phyloP scores from a whole-genome alignment of 2,113 vertebrate genomes.

The Dascyllus trimaculatus region DNA sequence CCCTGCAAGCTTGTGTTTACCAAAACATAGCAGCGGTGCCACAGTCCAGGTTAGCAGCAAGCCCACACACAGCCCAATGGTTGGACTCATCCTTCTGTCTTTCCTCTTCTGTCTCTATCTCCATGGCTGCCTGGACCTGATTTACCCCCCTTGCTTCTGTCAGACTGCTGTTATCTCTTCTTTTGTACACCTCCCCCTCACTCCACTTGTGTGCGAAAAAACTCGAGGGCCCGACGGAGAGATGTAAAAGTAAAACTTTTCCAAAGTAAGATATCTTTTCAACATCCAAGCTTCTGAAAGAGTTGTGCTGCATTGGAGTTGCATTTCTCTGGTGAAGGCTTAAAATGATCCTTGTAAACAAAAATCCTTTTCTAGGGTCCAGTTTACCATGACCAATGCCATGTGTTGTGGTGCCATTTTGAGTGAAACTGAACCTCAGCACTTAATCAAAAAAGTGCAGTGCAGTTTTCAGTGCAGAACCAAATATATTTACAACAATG shows the following conservation, averaged over 20 bases:
- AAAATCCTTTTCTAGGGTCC: conserved; percentile 1
- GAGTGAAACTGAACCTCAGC: neutral
- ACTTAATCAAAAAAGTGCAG: conserved; percentile 3
- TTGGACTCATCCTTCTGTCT: conserved; percentile 47
- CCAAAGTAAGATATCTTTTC: conserved; percentile 44
- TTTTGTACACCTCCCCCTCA: conserved; percentile 50
- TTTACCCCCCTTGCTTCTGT: conserved; percentile 65
- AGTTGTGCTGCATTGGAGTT: neutral
- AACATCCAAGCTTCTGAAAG: conserved; percentile 36
- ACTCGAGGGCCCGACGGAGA: conserved; percentile 33
- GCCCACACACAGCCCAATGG: conserved; percentile 29
- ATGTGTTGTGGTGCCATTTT: conserved; percentile 18
- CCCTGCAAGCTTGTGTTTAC: conserved; percentile 28
- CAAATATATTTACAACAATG: conserved; percentile 6
- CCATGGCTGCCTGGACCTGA: conserved; percentile 40
- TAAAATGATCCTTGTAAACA: conserved; percentile 14
- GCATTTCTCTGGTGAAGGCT: conserved; percentile 15
- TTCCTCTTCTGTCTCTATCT: conserved; percentile 35
- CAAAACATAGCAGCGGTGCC: conserved; percentile 21
- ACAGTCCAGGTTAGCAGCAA: conserved; percentile 34
- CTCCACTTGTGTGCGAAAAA: conserved; percentile 52
- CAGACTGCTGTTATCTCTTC: conserved; percentile 60
- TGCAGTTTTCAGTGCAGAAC: neutral
- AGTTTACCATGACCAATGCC: conserved; percentile 2
- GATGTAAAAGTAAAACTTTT: conserved; percentile 56